A percentile compares a stretch with the other conserved stretches of the same genome.
phyloP scores from a whole-genome alignment of 2,797 vertebrate genomes.

The Rhabdophis nuchalis region DNA sequence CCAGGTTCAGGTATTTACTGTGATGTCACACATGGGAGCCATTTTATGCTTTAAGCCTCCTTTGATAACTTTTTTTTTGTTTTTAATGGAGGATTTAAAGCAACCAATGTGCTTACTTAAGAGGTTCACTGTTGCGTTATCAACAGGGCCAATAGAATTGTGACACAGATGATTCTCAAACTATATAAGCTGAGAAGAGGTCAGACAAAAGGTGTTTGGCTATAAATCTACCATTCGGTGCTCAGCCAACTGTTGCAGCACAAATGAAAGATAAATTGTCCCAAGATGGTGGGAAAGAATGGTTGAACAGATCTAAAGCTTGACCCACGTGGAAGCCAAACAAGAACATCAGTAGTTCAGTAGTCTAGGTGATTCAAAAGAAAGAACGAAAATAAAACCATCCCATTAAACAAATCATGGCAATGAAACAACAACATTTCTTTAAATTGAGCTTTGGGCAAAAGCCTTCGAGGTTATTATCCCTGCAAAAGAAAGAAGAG shows the following conservation, averaged over 20 bases:
- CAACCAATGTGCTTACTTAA: background rate
- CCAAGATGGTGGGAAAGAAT: constrained; percentile 17
- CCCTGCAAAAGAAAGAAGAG: constrained; percentile 18
- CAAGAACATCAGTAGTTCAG: background rate
- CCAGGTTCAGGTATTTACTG: background rate
- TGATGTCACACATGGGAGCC: background rate
- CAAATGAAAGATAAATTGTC: constrained; percentile 24
- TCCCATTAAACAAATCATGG: constrained; percentile 36
- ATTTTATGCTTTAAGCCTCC: background rate
- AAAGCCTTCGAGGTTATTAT: constrained; percentile 38
- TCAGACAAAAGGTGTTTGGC: background rate
- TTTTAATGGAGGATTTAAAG: constrained; percentile 3
- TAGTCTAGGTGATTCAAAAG: constrained; percentile 35
- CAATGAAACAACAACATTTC: constrained; percentile 35
- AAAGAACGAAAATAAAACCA: constrained; percentile 48
- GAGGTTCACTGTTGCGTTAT: background rate
- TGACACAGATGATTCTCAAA: constrained; percentile 15
- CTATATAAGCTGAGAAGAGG: background rate
- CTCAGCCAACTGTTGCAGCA: constrained; percentile 8
- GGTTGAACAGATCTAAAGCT: constrained; percentile 13
- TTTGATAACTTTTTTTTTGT: background rate
- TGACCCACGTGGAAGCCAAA: constrained; percentile 26
- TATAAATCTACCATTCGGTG: constrained; percentile 8
- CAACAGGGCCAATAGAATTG: constrained; percentile 7
- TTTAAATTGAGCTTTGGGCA: constrained; percentile 43